Base-by-base conservation (phyloP, 1,140 invertebrate species). In the Saccostrea glomerata region DNA sequence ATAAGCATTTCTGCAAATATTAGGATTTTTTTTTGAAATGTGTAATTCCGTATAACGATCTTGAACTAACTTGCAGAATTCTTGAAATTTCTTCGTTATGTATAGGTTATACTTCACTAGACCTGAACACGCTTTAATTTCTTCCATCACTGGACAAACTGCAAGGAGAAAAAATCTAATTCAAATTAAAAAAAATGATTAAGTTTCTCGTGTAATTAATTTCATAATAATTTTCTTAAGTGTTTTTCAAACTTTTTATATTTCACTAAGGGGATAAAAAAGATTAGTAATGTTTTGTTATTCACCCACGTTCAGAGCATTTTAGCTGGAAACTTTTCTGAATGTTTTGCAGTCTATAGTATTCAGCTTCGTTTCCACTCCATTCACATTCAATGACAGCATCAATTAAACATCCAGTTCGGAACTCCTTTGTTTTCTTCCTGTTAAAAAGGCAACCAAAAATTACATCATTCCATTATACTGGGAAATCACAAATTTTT, bases 371-470 rank as follows among this genome's bases (percentile, higher is more conserved):
- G 17, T 55, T 55, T 20, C 82, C 82, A n/a, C n/a, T 20, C 82
- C 82, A 84, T 54, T 84, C 23, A 54, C 82, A 84, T 2, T 47
- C 1, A 55, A 56, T 36, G n/a, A 54, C 40, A 11, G 82, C 54
- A n/a, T 84, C 40, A 54, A 11, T 84, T n/a, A 84, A 55, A 84
- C 82, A 84, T 20, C 17, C 23, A 30, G 70, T 77, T 77, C 30
- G 70, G 70, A 77, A 77, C 15, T 77, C 70, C 25, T 77, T 63
- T 63, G 58, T 77, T 77, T 77, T 77, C 25, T 77, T 77, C 70
- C 70, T 77, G 70, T 36, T 77, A 20, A 63, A 20, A 63, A 63
- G n/a, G 7, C 15, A 6, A 5, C 15, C 0, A 20, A 20, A 63
- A 47, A 47, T 6, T 47, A 47, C 9, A 47, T 9, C 47, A 47